Evolutionary conservation across 2,888 invertebrate species (phyloP).

Genomic region (Choristoneura rosaceana): DNA sequence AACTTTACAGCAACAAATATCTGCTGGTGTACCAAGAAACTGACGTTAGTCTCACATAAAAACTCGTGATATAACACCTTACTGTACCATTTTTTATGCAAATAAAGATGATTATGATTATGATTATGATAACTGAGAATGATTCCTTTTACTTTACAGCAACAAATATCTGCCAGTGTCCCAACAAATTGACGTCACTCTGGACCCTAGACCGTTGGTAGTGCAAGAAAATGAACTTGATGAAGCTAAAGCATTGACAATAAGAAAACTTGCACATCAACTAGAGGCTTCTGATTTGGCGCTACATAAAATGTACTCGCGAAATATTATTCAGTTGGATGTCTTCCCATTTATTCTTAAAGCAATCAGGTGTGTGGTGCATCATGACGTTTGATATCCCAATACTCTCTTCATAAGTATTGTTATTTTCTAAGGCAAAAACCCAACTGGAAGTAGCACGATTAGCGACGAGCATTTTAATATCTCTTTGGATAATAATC

Average conservation of each 20-base stretch:
- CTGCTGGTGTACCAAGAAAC: no score
- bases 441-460: no score
- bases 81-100: no score
- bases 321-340: constrained; percentile 88
- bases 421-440: no score
- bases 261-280: constrained; percentile 88
- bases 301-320: constrained; percentile 86
- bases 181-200: constrained; percentile 87
- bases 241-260: constrained; percentile 87
- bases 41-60: no score
- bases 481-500: no score
- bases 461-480: no score
- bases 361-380: constrained; percentile 79
- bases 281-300: constrained; percentile 88
- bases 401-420: not conserved
- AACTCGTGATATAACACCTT: no score
- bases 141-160: constrained; percentile 49
- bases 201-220: constrained; percentile 88
- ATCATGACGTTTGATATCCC: not conserved
- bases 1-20: no score
- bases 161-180: constrained; percentile 87
- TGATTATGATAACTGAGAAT: no score
- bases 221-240: constrained; percentile 86
- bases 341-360: constrained; percentile 86
- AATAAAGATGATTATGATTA: no score